These are phyloP conservation scores for Pachliopta kotzebuea DNA, from an alignment of 2,888 invertebrate genomes.

Conservation along the genomic window DNA sequence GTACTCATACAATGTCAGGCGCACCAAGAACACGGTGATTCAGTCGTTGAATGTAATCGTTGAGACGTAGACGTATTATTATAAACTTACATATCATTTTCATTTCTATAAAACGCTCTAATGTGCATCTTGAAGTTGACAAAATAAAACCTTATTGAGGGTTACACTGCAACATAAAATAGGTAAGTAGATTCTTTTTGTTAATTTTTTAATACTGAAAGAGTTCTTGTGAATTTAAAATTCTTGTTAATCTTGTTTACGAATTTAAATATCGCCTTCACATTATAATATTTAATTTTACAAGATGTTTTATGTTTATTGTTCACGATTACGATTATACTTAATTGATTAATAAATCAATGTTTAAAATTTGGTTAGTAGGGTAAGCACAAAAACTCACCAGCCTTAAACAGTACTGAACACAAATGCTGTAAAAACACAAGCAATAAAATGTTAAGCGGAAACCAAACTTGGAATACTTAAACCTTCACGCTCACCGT, in stretches of 20 bases:
- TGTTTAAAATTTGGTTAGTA: too few species aligned
- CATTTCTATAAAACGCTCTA: neutral
- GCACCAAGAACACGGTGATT: neutral
- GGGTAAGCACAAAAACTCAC: too few species aligned
- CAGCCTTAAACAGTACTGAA: too few species aligned
- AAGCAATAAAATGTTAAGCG: too few species aligned
- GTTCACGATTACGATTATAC: too few species aligned
- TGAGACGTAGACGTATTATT: slow-evolving; percentile 3
- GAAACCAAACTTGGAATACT: too few species aligned
- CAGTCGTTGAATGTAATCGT: slow-evolving; percentile 1
- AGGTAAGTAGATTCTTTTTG: neutral
- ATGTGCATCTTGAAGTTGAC: slow-evolving; percentile 1
- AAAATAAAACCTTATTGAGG: neutral
- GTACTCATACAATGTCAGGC: neutral
- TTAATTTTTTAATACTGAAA: neutral
- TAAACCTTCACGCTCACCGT: too few species aligned
- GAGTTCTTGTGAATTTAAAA: neutral
- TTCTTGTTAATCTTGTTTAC: neutral
- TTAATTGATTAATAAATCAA: too few species aligned
- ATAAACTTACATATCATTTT: neutral
- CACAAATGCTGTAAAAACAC: too few species aligned
- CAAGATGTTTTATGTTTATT: too few species aligned
- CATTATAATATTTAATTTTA: neutral
- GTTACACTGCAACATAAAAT: neutral
- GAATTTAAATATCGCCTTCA: neutral